Evolutionary conservation across 1,140 invertebrate genomes (phyloP).

Genomic region (Dendroctonus valens): DNA sequence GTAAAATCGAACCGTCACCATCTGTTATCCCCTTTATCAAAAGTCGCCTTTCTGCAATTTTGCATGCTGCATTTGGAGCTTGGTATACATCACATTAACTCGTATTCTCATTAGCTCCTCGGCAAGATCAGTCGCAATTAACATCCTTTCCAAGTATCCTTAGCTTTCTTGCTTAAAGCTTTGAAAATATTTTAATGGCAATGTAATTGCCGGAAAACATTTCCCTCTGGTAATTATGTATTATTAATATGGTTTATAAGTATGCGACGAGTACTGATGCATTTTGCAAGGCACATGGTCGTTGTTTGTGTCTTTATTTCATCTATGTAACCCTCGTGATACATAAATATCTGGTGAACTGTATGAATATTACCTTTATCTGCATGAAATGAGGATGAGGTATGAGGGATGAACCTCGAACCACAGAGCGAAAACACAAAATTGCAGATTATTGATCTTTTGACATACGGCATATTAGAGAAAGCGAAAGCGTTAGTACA

Average conservation of each 20-base stretch:
- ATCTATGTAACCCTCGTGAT: no score
- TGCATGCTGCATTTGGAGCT: neutral
- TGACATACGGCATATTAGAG: slow-evolving; percentile 11
- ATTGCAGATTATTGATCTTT: slow-evolving; percentile 15
- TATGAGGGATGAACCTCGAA: no score
- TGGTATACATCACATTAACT: slow-evolving; percentile 22
- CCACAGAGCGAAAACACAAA: neutral
- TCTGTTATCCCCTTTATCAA: slow-evolving; percentile 8
- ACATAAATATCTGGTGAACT: no score
- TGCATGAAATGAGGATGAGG: no score
- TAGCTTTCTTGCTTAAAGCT: no score
- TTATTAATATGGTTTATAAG: no score
- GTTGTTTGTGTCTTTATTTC: no score
- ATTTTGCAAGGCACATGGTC: no score
- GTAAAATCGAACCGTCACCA: slow-evolving; percentile 44
- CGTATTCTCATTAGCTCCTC: slow-evolving; percentile 36
- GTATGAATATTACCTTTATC: no score
- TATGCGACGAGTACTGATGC: no score
- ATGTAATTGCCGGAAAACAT: neutral
- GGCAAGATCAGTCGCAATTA: neutral
- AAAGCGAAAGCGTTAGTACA: slow-evolving; percentile 40
- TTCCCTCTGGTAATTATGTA: no score
- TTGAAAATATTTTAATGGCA: no score
- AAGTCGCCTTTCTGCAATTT: slow-evolving; percentile 10
- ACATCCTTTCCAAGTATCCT: neutral